Evolutionary conservation across 2,888 invertebrate genomes (phyloP).

Genomic region (Tanytarsus gracilentus): DNA sequence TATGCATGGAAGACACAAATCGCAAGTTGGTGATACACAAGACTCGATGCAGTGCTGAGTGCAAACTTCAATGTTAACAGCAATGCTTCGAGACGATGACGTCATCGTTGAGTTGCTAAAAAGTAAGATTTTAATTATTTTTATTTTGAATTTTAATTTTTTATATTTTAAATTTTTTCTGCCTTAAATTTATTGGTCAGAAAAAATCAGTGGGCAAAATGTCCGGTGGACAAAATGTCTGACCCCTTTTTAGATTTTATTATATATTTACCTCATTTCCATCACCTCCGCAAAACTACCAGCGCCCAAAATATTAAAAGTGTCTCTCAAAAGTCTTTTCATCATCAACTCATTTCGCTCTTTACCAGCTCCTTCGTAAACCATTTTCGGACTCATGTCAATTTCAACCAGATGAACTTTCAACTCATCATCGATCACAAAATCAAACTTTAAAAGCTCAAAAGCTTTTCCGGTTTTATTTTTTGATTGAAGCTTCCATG

Average conservation of each 20-base stretch:
- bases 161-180: neutral
- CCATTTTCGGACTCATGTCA: constrained; percentile 16
- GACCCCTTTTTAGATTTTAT: too few species aligned
- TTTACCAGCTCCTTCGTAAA: neutral
- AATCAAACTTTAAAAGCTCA: constrained; percentile 18
- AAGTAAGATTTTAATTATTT: too few species aligned
- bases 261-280: neutral
- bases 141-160: neutral
- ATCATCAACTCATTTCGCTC: neutral
- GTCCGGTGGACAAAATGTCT: too few species aligned
- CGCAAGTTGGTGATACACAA: neutral
- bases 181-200: too few species aligned
- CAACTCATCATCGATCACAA: neutral
- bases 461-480: neutral
- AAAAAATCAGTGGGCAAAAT: too few species aligned
- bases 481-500: neutral
- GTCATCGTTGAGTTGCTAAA: neutral
- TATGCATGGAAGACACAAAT: constrained; percentile 11
- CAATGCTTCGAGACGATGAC: neutral
- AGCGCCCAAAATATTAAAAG: constrained; percentile 1
- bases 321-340: neutral
- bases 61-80: neutral
- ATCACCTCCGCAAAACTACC: neutral
- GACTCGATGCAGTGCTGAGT: neutral
- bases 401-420: constrained; percentile 3